Conservation (phyloP, 2,797 vertebrate genomes). For the Momotus momota region DNA sequence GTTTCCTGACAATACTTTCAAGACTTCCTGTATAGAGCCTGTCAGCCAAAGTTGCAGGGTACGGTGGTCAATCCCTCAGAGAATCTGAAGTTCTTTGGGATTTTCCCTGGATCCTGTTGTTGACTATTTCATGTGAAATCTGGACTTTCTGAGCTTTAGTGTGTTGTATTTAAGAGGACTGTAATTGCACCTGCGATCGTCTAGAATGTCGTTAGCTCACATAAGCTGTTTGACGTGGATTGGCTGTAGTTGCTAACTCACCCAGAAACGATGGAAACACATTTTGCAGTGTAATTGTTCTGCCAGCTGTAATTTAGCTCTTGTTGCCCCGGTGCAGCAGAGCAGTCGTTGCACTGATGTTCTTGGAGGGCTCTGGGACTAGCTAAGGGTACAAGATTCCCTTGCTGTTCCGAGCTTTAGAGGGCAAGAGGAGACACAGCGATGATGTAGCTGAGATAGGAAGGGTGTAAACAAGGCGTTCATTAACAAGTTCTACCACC, state of each 20-base stretch:
- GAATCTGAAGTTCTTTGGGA: neutral
- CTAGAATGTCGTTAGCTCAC: neutral
- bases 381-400: neutral
- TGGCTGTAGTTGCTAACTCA: too few relatives aligned
- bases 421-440: neutral
- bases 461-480: too few relatives aligned
- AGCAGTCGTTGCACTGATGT: neutral
- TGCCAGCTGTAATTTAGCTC: neutral
- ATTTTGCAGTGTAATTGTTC: too few relatives aligned
- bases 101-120: neutral
- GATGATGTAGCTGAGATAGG: neutral
- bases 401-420: neutral
- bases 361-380: neutral
- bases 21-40: neutral
- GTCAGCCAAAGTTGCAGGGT: neutral
- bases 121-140: neutral
- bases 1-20: neutral
- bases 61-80: neutral
- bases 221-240: neutral
- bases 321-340: neutral
- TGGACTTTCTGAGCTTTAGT: neutral
- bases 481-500: neutral
- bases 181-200: neutral
- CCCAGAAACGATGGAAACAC: too few relatives aligned
- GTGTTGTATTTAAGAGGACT: neutral